Percentiles rank a stretch among this genome's conserved stretches.
Conservation (phyloP, 2,113 vertebrate species). For the Acinonyx jubatus region DNA sequence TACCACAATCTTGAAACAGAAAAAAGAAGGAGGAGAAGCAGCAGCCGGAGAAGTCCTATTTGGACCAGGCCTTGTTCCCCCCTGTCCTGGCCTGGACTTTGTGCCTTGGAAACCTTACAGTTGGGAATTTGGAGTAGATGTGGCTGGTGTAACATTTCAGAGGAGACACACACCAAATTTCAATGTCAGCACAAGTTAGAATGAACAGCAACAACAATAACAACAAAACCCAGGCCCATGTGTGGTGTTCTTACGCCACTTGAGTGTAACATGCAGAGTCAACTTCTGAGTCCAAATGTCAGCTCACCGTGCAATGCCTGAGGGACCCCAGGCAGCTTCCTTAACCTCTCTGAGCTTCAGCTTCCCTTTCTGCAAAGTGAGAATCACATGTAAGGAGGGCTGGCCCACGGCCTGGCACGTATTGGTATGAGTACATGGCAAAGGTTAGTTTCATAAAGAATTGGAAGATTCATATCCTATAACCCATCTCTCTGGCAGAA, state of each 20-base stretch:
- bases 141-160: background rate
- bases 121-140: background rate
- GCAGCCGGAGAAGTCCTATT: background rate
- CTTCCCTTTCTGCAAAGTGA: background rate
- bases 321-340: background rate
- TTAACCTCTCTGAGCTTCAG: background rate
- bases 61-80: background rate
- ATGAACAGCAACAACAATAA: background rate
- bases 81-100: background rate
- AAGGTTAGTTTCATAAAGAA: background rate
- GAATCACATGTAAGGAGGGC: background rate
- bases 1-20: background rate
- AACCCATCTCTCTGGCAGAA: background rate
- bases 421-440: background rate
- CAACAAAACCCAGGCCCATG: background rate
- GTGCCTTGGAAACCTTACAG: background rate
- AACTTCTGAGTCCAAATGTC: background rate
- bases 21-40: background rate
- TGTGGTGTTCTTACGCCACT: background rate
- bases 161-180: background rate
- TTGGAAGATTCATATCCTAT: background rate
- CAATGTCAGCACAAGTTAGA: background rate
- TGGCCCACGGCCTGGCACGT: background rate
- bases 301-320: background rate
- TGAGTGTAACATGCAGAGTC: rapidly evolving